Conservation (phyloP, 2,113 vertebrate genomes). For the Psephotus haematonotus region DNA sequence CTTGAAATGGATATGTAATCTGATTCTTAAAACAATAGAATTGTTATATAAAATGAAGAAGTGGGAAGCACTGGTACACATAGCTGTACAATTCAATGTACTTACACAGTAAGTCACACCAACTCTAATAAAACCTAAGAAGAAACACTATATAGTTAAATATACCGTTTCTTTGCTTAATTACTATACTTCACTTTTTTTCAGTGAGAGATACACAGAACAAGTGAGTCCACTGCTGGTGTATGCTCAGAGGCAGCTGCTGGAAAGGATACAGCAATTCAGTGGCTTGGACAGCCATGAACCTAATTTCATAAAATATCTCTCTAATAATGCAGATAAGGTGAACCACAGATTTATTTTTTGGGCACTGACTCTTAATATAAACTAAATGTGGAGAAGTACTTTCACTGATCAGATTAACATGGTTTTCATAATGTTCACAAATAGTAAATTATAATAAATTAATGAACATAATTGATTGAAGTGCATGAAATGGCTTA, state of each 20-base stretch:
- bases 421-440: neutral
- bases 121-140: neutral
- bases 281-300: slow-evolving; percentile 68
- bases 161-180: neutral
- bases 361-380: neutral
- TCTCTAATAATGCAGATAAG: slow-evolving; percentile 68
- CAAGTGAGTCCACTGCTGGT: slow-evolving; percentile 85
- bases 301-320: slow-evolving; percentile 69
- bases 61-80: slow-evolving; percentile 88
- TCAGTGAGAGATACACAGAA: slow-evolving; percentile 86
- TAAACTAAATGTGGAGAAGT: neutral
- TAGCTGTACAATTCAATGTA: slow-evolving; percentile 87
- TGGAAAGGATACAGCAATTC: slow-evolving; percentile 73
- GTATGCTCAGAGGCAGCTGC: slow-evolving; percentile 86
- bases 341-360: slow-evolving; percentile 63
- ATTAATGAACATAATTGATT: neutral
- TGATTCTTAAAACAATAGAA: slow-evolving; percentile 87
- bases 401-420: neutral
- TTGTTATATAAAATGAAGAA: slow-evolving; percentile 81
- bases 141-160: neutral
- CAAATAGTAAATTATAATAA: neutral
- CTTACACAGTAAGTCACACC: slow-evolving; percentile 81
- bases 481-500: neutral
- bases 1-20: slow-evolving; percentile 81
- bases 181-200: neutral